These are phyloP conservation scores for Sclerurus mexicanus DNA, from an alignment of 2,113 vertebrate species.

Conservation along the genomic window DNA sequence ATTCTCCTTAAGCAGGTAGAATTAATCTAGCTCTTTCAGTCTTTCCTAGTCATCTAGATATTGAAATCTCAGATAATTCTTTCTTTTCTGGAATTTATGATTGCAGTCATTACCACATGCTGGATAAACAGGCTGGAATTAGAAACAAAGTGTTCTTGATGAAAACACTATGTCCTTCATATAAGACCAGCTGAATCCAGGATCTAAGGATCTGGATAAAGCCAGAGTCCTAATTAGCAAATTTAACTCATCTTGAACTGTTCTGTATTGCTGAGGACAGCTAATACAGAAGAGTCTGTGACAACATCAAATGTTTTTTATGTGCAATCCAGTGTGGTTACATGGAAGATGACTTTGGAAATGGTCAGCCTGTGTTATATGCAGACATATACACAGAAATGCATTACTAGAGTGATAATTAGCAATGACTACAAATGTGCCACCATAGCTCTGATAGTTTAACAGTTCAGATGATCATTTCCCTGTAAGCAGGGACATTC, in stretches of 20 bases:
- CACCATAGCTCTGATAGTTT: background rate
- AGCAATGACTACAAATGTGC: background rate
- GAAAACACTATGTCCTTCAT: background rate
- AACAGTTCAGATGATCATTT: background rate
- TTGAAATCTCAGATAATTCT: background rate
- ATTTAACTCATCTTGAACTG: background rate
- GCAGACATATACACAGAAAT: background rate
- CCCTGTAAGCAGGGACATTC: background rate
- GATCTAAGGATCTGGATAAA: background rate
- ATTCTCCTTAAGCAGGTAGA: background rate
- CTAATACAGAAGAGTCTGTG: background rate
- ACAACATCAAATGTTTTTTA: background rate
- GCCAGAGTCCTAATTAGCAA: background rate
- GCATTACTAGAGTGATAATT: background rate
- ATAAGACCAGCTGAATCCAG: background rate
- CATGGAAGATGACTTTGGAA: background rate
- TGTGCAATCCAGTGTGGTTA: background rate
- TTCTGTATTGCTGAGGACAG: background rate
- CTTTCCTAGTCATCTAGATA: background rate
- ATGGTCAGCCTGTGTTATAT: background rate
- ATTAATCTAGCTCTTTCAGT: background rate
- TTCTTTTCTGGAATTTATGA: background rate
- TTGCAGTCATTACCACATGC: background rate
- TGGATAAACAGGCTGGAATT: background rate
- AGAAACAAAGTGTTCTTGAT: background rate